Conservation (phyloP, 37 sponge, comb jelly and placozoan genomes). For the Cliona cf. orientalis region DNA sequence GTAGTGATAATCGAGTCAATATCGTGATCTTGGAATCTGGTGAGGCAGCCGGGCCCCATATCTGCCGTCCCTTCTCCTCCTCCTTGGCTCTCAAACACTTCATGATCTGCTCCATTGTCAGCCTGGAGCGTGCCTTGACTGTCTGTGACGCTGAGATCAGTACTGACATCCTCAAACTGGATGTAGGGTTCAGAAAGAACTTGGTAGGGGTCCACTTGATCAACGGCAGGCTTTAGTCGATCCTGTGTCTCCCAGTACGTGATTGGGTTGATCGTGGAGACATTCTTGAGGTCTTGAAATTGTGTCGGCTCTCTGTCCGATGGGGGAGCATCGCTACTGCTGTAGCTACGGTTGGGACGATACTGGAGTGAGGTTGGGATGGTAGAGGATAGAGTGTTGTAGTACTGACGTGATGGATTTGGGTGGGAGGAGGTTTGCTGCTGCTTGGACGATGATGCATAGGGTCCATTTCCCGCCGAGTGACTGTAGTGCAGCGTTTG, state of each 20-base stretch:
- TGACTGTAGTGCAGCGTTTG: too few species aligned
- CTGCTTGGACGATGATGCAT: not conserved
- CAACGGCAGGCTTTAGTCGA: constrained; percentile 68
- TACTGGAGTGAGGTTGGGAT: not conserved
- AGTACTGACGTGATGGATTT: not conserved
- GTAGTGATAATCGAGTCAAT: constrained; percentile 35
- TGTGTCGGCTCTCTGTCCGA: not conserved
- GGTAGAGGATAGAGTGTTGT: not conserved
- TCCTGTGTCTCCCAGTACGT: constrained; percentile 78
- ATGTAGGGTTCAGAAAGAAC: constrained; percentile 51
- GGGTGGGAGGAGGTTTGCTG: not conserved
- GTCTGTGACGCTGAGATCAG: constrained; percentile 36
- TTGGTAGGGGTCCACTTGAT: constrained; percentile 64
- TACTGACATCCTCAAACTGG: constrained; percentile 64
- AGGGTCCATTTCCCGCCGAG: not conserved
- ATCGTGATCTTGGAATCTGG: constrained; percentile 24
- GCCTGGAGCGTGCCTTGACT: constrained; percentile 30
- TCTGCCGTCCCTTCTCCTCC: constrained; percentile 36
- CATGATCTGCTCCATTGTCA: constrained; percentile 4
- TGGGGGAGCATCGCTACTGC: not conserved
- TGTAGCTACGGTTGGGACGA: not conserved
- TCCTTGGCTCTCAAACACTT: constrained; percentile 28
- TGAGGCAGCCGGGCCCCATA: not conserved
- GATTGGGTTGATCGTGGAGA: constrained; percentile 71
- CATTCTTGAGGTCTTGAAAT: constrained; percentile 57